Base-by-base conservation (phyloP, 1,140 invertebrate species). In the Nasonia vitripennis region DNA sequence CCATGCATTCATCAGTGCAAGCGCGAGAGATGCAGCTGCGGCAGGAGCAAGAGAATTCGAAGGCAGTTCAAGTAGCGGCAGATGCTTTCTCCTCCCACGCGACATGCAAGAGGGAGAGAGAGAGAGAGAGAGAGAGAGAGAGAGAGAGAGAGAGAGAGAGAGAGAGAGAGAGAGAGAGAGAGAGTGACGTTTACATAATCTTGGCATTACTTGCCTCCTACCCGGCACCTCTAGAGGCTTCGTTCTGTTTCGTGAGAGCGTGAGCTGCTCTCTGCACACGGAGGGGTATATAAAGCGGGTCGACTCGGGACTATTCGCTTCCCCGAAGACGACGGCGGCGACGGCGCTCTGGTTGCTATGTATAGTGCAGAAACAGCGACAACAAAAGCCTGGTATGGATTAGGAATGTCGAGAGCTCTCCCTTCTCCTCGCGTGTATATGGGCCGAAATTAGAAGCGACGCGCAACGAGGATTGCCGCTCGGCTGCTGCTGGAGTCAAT, bases 161-260 rank as follows among this genome's bases (percentile, higher is more conserved):
- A 87, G 27, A 37, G 68, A 55, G 85, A 73, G 11, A 78, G 81
- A 37, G 79, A 73, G 77, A 87, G 87, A 88, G 81, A 71, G 75
- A 83, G 88, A 91, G 88, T 91, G 91, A 92, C 91, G 91, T 92
- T 92, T 92, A 92, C 91, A 92, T 92, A 92, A 92, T 92, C 91
- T 91, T 91, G 89, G 89, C 88, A 92, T 92, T 92, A 92, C 88
- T 91, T 89, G 88, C 87, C 88, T 90, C 88, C 87, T 89, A 88
- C n/a, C 34, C 37, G 20, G 11, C 27, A 48, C 48, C 68, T 81
- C 37, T 11, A n/a, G 80, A 81, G 27, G 80, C 80, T 73, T 81
- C 37, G n/a, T 62, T 71, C 31, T 71, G 68, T 34, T 27, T 34
- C 45, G 45, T 12, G 5, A 51, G 10, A 48, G 37, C 5, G 67